Evolutionary conservation across 2,797 vertebrate genomes (phyloP).

Genomic region (Pitangus sulphuratus): DNA sequence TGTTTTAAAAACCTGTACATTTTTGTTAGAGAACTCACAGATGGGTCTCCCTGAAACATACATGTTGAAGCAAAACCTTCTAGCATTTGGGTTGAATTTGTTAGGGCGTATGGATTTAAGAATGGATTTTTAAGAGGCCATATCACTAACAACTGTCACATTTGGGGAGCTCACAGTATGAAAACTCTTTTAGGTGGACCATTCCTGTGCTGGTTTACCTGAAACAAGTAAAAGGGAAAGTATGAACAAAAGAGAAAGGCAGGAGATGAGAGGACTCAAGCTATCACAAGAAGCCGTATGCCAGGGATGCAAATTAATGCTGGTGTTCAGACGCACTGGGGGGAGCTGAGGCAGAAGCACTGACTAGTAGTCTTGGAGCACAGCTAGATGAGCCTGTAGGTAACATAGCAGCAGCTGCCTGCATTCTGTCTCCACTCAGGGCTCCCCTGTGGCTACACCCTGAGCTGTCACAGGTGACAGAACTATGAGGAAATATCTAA

Average conservation of each 20-base stretch:
- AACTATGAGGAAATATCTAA: background rate
- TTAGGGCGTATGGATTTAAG: background rate
- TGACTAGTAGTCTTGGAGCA: background rate
- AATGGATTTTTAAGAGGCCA: background rate
- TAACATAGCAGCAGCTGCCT: background rate
- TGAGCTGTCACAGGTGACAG: background rate
- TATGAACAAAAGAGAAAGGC: background rate
- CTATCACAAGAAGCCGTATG: background rate
- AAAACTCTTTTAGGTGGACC: background rate
- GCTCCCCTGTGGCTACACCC: background rate
- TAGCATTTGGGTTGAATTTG: background rate
- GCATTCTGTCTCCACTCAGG: background rate
- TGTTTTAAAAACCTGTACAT: background rate
- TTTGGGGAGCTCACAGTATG: background rate
- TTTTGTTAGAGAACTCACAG: background rate
- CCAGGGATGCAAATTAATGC: background rate
- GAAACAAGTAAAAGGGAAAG: background rate
- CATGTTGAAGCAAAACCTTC: background rate
- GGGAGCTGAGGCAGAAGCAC: background rate
- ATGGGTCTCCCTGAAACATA: background rate
- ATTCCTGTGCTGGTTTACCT: background rate
- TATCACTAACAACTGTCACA: background rate
- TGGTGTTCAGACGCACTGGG: background rate
- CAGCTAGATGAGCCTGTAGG: accelerated
- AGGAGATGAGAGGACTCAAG: background rate